Base-by-base conservation (phyloP, 2,113 vertebrate species). In the Chloebia gouldiae region DNA sequence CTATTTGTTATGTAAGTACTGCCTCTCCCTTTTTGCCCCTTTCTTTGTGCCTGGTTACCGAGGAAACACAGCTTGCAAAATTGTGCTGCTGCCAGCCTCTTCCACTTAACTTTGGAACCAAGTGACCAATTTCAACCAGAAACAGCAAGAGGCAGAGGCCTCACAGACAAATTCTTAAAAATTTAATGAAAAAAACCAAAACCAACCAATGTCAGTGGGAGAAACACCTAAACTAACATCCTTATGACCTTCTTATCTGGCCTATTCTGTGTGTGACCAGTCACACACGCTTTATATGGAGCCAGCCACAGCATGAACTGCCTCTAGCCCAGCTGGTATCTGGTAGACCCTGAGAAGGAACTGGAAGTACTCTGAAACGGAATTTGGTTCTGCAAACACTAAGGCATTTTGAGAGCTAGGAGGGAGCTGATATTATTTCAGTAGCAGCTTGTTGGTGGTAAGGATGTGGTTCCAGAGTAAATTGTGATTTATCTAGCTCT, bases 1-100 rank as follows among this genome's bases (percentile, higher is more conserved):
- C 99, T 81, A 95, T 99, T 97, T 99, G 98, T 94, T 99, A 99
- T 2, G 99, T 99, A 97, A 98, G 99, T 98, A 87, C 31, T 60
- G 42, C 31, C 47, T 81, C 65, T 88, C 57, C 28, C 42, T 78
- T 83, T 86, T 86, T 92, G 49, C 40, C 28, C 70, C 61, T 66
- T 87, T 64, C 91, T 81, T 90, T 88, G 40, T 86, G 12, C 31
- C 31, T 70, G 25, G 35, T 88, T 92, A 56, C 88, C 0, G 4
- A 50, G 82, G 42, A 86, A 90, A 88, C 16, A 15, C 39, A 40
- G 31, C 23, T 80, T 85, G 78, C 37, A 79, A 81, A 91, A 72
- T 82, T 1, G 0, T 64, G 57, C 70, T 87, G 44, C 65, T 72
- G 56, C 66, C 53, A 88, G 57, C 13, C 13, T 87, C 25, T 23